Evolutionary conservation across 1,140 invertebrate species (phyloP), one percentile per base, ranked within the genome.

Genomic region (Thaumetopoea pityocampa): DNA sequence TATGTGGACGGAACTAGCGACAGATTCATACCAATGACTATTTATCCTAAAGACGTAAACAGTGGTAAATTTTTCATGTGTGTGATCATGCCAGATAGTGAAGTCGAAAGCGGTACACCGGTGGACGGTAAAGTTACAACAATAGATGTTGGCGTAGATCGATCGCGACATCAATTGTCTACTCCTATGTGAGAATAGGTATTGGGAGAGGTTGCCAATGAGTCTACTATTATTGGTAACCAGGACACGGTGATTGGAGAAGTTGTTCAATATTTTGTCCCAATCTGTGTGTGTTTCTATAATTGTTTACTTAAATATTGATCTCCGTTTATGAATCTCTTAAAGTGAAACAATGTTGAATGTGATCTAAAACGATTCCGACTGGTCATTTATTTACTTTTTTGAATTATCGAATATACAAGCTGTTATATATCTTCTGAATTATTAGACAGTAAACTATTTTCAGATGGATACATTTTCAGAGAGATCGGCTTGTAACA

Each of bases 21-120:
- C 49, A 90, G 91, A 52, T 96, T 97, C 64, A 90, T 92, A n/a
- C 94, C 95, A 1, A 90, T 96, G 37, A 96, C 94, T 1, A 91
- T 98, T 46, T 95, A 96, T 65, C 95, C 95, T 0, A 87, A 90
- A 16, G 94, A 97, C 67, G 87, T 89, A 20, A 86, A 86, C 1
- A 94, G 92, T 4, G 94, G 94, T 0, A 92, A 92, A 70, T 92
- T 90, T 34, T 97, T 97, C 72, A 93, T 96, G 88, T 97, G 95
- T 80, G 92, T 97, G 27, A 96, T 98, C 19, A 95, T 97, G 92
- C 92, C 95, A 5, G 94, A 96, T 54, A 87, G 68, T 58, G 84
- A 85, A 9, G 63, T 63, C 40, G 85, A 86, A 14, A 69, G 78
- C 44, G 57, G 64, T 3, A 69, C 77, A 26, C 73, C 73, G 1